Evolutionary conservation across 2,797 vertebrate genomes (phyloP).

Genomic region (Scolopax rusticola): DNA sequence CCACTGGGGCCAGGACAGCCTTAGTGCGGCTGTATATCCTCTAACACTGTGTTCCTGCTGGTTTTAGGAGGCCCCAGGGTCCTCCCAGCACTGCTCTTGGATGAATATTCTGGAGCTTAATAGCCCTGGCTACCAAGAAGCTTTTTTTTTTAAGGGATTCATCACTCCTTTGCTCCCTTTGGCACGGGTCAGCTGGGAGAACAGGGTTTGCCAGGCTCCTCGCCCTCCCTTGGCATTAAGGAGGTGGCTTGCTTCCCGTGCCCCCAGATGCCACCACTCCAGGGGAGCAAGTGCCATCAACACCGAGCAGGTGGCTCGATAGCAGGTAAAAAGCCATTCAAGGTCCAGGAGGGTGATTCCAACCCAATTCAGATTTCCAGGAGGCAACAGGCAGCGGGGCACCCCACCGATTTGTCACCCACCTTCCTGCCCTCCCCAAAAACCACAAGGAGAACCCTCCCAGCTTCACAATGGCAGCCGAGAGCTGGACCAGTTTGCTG

Average conservation of each 20-base stretch:
- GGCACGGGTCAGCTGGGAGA: rapidly evolving
- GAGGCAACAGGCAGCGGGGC: background rate
- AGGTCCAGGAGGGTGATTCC: rapidly evolving
- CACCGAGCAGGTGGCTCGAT: rapidly evolving
- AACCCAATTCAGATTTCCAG: background rate
- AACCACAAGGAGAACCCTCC: background rate
- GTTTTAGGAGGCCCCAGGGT: constrained; percentile 6
- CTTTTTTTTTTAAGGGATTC: background rate
- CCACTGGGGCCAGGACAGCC: background rate
- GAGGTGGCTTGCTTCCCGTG: rapidly evolving
- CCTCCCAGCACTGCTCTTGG: background rate
- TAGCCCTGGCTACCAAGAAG: background rate
- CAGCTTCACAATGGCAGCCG: rapidly evolving
- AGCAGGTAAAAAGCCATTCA: rapidly evolving
- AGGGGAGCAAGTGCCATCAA: background rate
- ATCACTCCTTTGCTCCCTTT: rapidly evolving
- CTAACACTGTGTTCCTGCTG: background rate
- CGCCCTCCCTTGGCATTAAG: rapidly evolving
- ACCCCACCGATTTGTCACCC: rapidly evolving
- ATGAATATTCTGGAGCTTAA: background rate
- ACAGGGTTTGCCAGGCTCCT: rapidly evolving
- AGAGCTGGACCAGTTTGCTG: background rate
- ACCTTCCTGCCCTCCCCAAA: background rate
- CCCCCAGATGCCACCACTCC: background rate
- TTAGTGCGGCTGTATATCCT: background rate